Conservation (phyloP, 1,140 invertebrate genomes). For the Oscheius sp. region DNA sequence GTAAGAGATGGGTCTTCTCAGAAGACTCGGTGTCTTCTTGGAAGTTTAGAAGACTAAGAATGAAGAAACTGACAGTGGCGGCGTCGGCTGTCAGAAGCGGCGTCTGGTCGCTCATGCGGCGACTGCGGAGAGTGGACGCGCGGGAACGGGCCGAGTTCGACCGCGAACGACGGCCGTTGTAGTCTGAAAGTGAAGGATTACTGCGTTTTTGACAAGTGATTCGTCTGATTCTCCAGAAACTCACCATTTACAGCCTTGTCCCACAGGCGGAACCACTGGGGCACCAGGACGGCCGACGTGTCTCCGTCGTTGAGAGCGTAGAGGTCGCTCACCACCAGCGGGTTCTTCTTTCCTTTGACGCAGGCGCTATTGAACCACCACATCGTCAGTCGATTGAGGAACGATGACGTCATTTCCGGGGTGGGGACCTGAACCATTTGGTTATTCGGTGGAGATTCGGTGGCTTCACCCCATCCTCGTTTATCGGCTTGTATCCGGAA, state of each 20-base stretch:
- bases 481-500: neutral
- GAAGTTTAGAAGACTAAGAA: neutral
- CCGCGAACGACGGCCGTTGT: neutral
- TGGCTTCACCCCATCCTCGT: neutral
- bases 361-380: constrained; percentile 56
- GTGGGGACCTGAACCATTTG: neutral
- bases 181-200: neutral
- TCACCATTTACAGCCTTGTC: constrained; percentile 48
- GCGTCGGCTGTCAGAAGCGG: constrained; percentile 7
- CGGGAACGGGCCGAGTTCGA: neutral
- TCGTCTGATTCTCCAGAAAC: neutral
- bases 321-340: constrained; percentile 48
- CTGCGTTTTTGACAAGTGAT: neutral
- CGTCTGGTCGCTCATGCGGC: constrained; percentile 1
- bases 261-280: constrained; percentile 50
- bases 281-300: constrained; percentile 43
- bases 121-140: neutral
- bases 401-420: constrained; percentile 51
- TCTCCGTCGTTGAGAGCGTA: constrained; percentile 48
- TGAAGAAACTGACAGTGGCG: neutral
- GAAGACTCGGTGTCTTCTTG: too few species aligned
- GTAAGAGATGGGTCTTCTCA: too few species aligned
- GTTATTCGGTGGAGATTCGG: neutral
- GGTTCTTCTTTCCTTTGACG: constrained; percentile 45
- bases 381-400: constrained; percentile 49